Evolutionary conservation across 2,888 invertebrate genomes (phyloP).

Genomic region (Pecten maximus): DNA sequence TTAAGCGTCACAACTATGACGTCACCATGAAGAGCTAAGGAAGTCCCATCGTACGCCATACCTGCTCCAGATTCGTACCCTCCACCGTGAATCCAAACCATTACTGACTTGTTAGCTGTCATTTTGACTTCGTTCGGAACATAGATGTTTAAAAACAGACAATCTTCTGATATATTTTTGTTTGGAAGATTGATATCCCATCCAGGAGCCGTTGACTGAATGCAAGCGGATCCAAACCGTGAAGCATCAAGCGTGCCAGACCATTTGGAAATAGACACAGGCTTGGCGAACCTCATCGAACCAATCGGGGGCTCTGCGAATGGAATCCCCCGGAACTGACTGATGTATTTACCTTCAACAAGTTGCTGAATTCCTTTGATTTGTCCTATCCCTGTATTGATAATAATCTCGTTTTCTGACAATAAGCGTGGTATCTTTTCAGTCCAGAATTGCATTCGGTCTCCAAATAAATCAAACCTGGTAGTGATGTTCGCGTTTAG

Average conservation of each 20-base stretch:
- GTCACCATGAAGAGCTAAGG: background rate
- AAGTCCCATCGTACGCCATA: background rate
- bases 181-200: background rate
- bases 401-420: background rate
- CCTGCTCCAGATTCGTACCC: background rate
- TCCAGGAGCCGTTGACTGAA: background rate
- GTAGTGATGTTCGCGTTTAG: background rate
- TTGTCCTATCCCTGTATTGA: background rate
- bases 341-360: background rate
- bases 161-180: background rate
- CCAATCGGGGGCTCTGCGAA: background rate
- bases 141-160: background rate
- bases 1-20: background rate
- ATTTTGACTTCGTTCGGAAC: background rate
- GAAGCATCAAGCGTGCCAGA: background rate
- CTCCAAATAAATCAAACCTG: background rate
- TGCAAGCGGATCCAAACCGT: background rate
- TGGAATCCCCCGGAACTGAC: background rate
- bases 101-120: background rate
- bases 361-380: background rate
- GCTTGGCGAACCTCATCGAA: background rate
- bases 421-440: background rate
- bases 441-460: background rate
- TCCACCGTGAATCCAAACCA: constrained; percentile 22
- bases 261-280: background rate